A percentile compares a stretch with the other conserved stretches of the same genome.
These are phyloP conservation scores for Cenopis cana DNA, from an alignment of 2,888 invertebrate species.

Conservation along the genomic window DNA sequence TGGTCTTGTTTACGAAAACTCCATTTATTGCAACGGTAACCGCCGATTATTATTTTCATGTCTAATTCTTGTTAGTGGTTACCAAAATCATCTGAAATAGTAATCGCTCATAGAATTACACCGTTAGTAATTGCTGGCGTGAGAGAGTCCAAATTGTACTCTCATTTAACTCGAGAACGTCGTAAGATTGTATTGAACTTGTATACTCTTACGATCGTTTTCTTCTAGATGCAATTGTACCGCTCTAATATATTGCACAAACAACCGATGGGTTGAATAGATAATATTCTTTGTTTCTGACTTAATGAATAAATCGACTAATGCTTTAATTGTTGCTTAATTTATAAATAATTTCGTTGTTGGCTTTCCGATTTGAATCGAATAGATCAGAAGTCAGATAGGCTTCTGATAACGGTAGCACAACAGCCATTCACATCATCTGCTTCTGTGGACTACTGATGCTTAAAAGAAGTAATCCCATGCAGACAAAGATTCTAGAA, in stretches of 20 bases:
- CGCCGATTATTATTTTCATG: constrained; percentile 29
- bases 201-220: background rate
- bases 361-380: constrained; percentile 30
- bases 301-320: constrained; percentile 45
- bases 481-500: too few species aligned
- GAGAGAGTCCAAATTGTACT: constrained; percentile 40
- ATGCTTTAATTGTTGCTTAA: constrained; percentile 44
- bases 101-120: constrained; percentile 41
- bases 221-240: constrained; percentile 12
- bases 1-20: constrained; percentile 19
- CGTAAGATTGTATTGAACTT: background rate
- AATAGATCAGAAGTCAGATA: constrained; percentile 9
- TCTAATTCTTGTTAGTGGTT: constrained; percentile 36
- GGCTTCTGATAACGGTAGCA: background rate
- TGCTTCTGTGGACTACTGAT: too few species aligned
- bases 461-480: too few species aligned
- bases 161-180: background rate
- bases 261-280: constrained; percentile 42
- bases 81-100: constrained; percentile 35
- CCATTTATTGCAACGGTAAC: constrained; percentile 30
- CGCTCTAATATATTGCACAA: constrained; percentile 43
- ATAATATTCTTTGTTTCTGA: constrained; percentile 42
- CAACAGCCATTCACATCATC: too few species aligned
- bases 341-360: constrained; percentile 39
- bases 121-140: constrained; percentile 42